A percentile compares a stretch with the other conserved stretches of the same genome.
Evolutionary conservation across 2,113 vertebrate species (phyloP).

Genomic region (Phylloscopus trochilus): DNA sequence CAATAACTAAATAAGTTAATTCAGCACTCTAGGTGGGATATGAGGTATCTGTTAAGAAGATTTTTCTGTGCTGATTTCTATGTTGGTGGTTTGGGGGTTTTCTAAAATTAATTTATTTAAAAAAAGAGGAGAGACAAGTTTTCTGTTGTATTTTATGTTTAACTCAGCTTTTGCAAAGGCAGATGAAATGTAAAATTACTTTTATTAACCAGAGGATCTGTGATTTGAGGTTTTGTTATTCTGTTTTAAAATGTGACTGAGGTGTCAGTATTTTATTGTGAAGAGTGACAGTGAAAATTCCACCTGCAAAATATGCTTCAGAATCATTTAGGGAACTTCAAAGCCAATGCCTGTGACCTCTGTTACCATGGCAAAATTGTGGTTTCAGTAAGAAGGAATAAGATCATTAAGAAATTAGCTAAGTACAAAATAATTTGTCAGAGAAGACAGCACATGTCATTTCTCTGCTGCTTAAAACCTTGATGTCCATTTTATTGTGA

Average conservation of each 20-base stretch:
- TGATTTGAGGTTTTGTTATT: not conserved
- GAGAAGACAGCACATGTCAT: not conserved
- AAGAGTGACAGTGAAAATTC: not conserved
- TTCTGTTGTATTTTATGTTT: not conserved
- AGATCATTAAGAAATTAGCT: not conserved
- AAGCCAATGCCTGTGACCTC: not conserved
- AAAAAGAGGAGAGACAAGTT: not conserved
- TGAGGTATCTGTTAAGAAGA: not conserved
- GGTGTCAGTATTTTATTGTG: not conserved
- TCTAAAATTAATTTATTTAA: fast-evolving
- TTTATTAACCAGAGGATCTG: not conserved
- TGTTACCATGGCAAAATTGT: not conserved
- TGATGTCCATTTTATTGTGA: not conserved
- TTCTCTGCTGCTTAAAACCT: not conserved
- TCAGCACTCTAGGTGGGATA: not conserved
- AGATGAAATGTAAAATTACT: not conserved
- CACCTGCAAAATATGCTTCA: not conserved
- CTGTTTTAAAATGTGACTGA: not conserved
- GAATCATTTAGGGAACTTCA: not conserved
- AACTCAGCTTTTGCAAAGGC: not conserved
- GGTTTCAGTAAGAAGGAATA: not conserved
- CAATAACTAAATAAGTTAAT: not conserved
- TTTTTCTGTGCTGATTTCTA: not conserved
- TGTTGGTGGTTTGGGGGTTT: not conserved
- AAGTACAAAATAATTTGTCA: not conserved